Conservation (phyloP, 35 echinoderm and acorn worm species). For the Ophiothrix spiculata region DNA sequence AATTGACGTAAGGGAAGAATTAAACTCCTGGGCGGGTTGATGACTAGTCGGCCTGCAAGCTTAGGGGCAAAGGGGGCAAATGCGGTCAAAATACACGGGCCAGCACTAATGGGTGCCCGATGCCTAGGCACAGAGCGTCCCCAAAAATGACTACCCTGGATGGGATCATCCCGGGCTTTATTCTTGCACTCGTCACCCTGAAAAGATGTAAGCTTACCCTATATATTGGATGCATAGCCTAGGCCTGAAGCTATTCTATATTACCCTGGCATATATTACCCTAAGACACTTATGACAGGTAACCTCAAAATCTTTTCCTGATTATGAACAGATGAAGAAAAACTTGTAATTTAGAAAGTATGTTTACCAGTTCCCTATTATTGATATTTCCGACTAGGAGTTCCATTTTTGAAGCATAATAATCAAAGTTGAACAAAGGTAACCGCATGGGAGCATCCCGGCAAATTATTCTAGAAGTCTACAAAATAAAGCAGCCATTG, state of each 20-base stretch:
- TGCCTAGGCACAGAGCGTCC: not conserved
- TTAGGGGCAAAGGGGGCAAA: conserved; percentile 8
- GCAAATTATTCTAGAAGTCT: too few species aligned
- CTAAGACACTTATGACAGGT: not conserved
- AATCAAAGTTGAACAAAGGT: too few species aligned
- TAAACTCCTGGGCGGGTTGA: not conserved
- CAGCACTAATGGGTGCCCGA: conserved; percentile 5
- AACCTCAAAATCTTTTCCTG: conserved; percentile 3
- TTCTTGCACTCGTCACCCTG: not conserved
- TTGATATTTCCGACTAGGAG: not conserved
- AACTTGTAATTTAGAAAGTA: not conserved
- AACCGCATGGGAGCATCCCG: too few species aligned
- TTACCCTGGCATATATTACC: not conserved
- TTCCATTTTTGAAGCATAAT: conserved; percentile 5
- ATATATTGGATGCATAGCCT: too few species aligned
- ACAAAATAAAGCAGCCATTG: too few species aligned
- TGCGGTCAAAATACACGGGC: conserved; percentile 7
- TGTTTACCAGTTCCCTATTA: not conserved
- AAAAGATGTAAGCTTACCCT: too few species aligned
- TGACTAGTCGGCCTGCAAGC: conserved; percentile 7
- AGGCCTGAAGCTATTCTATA: not conserved
- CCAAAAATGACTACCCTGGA: not conserved
- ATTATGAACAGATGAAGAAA: not conserved
- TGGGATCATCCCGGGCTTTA: not conserved
- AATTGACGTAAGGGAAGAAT: conserved; percentile 15